Conservation (phyloP, 2,113 vertebrate genomes). For the Ceuthmochares aereus region DNA sequence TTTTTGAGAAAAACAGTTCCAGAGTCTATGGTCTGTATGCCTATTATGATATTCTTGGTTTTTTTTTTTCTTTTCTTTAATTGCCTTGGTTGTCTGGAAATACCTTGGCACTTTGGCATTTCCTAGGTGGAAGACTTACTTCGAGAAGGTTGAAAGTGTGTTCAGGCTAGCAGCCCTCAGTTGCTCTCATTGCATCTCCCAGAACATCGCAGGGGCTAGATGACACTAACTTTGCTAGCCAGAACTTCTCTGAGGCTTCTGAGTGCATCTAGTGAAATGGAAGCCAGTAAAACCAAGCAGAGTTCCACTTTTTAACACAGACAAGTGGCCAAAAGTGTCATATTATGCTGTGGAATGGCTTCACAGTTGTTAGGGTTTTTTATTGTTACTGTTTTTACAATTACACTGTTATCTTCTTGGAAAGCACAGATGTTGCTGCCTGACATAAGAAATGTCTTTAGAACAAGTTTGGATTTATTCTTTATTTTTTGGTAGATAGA, state of each 20-base stretch:
- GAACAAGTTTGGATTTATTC: too few species aligned
- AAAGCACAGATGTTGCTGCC: too few species aligned
- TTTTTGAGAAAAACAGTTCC: not conserved
- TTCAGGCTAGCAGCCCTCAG: not conserved
- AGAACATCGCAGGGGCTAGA: not conserved
- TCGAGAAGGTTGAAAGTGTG: not conserved
- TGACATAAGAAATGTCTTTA: too few species aligned
- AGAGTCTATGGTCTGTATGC: not conserved
- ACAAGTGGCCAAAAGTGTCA: not conserved
- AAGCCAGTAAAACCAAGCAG: not conserved
- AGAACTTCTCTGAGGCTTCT: not conserved
- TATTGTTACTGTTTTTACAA: too few species aligned
- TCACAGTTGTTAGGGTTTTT: accelerated
- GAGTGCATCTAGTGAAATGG: not conserved
- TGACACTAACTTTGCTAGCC: not conserved
- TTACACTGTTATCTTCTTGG: too few species aligned
- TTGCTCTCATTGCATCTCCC: not conserved
- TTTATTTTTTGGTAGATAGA: too few species aligned
- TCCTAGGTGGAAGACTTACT: not conserved
- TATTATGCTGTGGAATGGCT: not conserved
- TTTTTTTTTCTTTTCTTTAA: not conserved
- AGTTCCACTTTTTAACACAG: not conserved
- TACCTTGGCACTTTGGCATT: not conserved
- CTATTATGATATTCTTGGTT: accelerated
- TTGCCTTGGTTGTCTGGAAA: not conserved